Conservation (phyloP, 2,113 vertebrate species). For the Pungitius pungitius region DNA sequence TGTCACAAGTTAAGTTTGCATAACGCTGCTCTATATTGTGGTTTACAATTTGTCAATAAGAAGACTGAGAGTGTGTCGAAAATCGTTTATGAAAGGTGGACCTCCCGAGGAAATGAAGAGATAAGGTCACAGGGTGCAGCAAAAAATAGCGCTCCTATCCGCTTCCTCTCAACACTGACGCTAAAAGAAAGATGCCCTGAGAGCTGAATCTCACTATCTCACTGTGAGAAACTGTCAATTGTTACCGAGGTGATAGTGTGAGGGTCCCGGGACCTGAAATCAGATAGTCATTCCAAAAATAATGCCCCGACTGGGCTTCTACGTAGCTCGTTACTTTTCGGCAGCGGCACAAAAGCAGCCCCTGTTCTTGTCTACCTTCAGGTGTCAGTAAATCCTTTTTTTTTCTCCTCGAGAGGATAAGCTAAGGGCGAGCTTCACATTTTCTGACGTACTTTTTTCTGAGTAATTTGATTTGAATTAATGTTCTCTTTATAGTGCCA, state of each 20-base stretch:
- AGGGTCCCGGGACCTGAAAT: slow-evolving; percentile 58
- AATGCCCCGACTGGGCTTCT: not conserved
- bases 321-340: slow-evolving; percentile 24
- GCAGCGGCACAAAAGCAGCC: slow-evolving; percentile 28
- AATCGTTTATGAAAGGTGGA: slow-evolving; percentile 42
- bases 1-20: not conserved
- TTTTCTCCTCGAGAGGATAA: slow-evolving; percentile 3
- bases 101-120: slow-evolving; percentile 32
- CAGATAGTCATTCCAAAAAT: slow-evolving; percentile 57
- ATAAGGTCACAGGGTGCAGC: slow-evolving; percentile 54
- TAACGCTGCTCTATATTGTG: not conserved
- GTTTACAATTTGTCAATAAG: slow-evolving; percentile 1
- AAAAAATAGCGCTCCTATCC: slow-evolving; percentile 51
- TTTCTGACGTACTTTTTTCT: not conserved
- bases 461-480: not conserved
- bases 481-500: not conserved
- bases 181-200: slow-evolving; percentile 43
- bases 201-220: slow-evolving; percentile 39
- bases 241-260: slow-evolving; percentile 47
- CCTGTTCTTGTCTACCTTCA: slow-evolving; percentile 34
- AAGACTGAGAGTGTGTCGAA: not conserved
- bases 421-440: not conserved
- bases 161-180: slow-evolving; percentile 29
- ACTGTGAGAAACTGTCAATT: slow-evolving; percentile 47
- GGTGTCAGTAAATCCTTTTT: not conserved